Evolutionary conservation across 2,113 vertebrate genomes (phyloP).

Genomic region (Anser brachyrhynchus): DNA sequence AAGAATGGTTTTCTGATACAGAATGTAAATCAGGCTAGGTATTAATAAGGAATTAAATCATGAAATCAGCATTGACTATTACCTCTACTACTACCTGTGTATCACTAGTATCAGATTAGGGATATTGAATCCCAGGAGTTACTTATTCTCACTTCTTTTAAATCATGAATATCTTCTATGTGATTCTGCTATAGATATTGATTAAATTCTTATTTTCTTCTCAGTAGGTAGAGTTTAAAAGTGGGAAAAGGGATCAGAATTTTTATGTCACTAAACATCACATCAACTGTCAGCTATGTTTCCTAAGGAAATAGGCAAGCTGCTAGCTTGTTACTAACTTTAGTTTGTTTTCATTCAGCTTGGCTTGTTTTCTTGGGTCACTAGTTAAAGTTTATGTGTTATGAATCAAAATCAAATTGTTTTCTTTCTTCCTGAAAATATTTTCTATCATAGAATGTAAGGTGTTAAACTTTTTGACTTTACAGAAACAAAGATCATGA

Average conservation of each 20-base stretch:
- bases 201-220: background rate
- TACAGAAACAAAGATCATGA: background rate
- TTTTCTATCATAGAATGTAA: background rate
- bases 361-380: slow-evolving; percentile 51
- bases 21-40: background rate
- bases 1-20: background rate
- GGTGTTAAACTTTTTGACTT: background rate
- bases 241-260: slow-evolving; percentile 12
- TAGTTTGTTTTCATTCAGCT: slow-evolving; percentile 55
- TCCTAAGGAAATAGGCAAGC: slow-evolving; percentile 35
- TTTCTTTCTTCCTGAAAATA: background rate
- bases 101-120: background rate
- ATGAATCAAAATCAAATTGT: slow-evolving; percentile 8
- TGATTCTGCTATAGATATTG: background rate
- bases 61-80: background rate
- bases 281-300: slow-evolving; percentile 35
- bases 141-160: background rate
- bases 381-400: slow-evolving; percentile 43
- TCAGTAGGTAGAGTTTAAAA: background rate
- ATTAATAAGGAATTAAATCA: background rate
- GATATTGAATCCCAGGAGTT: background rate
- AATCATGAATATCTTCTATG: background rate
- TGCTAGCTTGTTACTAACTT: slow-evolving; percentile 62
- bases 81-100: background rate
- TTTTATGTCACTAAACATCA: slow-evolving; percentile 19